These are phyloP conservation scores for Myopa tessellatipennis DNA, from an alignment of 2,888 invertebrate species.

Conservation along the genomic window DNA sequence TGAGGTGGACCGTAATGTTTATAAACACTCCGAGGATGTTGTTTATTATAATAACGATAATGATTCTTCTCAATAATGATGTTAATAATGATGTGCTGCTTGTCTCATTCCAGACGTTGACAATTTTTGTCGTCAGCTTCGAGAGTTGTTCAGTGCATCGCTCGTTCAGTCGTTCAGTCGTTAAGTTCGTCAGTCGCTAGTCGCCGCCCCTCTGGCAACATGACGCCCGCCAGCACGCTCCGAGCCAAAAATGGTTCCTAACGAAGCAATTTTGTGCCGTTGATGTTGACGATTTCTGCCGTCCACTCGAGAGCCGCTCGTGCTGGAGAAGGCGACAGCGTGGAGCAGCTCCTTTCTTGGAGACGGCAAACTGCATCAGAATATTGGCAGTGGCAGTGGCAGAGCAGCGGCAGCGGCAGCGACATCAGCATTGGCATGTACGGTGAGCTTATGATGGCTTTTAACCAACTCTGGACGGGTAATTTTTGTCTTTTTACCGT, in stretches of 20 bases:
- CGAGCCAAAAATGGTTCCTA: conserved; percentile 59
- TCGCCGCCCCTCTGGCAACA: not conserved
- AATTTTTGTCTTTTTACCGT: not conserved
- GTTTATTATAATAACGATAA: not conserved
- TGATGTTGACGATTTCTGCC: conserved; percentile 45
- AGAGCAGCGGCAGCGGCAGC: conserved; percentile 32
- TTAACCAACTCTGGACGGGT: conserved; percentile 16
- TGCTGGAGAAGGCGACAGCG: not conserved
- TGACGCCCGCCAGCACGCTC: not conserved
- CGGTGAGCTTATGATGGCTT: conserved; percentile 29
- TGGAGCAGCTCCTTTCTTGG: no score
- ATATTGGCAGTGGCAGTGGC: not conserved
- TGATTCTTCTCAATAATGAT: not conserved
- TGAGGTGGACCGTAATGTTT: not conserved
- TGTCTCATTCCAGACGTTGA: conserved; percentile 12
- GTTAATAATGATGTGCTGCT: conserved; percentile 12
- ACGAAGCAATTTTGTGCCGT: conserved; percentile 52
- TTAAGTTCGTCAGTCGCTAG: not conserved
- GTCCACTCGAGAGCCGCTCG: not conserved
- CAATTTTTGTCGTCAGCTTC: conserved; percentile 18
- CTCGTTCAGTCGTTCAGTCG: no score
- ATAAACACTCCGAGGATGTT: not conserved
- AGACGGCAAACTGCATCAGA: no score
- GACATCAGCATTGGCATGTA: conserved; percentile 31
- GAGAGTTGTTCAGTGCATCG: not conserved